Conservation (phyloP, 2,888 invertebrate genomes). For the Apotomis capreana region DNA sequence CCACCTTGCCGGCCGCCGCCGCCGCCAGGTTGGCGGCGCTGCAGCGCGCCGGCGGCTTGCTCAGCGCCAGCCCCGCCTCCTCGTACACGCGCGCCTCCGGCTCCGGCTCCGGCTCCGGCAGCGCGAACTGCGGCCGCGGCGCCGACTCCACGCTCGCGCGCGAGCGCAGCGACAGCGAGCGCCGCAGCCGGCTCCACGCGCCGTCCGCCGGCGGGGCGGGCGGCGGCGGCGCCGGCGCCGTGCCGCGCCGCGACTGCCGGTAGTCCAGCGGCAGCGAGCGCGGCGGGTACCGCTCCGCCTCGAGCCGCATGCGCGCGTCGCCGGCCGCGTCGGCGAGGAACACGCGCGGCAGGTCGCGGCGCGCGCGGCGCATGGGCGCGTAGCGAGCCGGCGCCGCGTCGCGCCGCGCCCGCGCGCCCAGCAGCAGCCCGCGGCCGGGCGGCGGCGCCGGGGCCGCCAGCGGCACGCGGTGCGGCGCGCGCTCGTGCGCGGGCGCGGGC, state of each 20-base stretch:
- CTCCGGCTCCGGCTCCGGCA: constrained; percentile 48
- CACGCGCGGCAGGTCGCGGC: constrained; percentile 40
- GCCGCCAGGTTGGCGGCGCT: constrained; percentile 46
- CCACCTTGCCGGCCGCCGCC: constrained; percentile 57
- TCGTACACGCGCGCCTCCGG: constrained; percentile 46
- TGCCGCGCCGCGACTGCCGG: constrained; percentile 48
- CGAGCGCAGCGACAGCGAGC: constrained; percentile 43
- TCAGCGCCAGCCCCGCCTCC: constrained; percentile 47
- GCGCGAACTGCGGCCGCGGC: constrained; percentile 55
- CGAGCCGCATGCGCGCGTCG: constrained; percentile 33
- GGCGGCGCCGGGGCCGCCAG: constrained; percentile 42
- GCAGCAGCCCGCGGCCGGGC: constrained; percentile 43
- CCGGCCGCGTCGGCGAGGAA: constrained; percentile 35
- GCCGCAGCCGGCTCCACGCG: constrained; percentile 47
- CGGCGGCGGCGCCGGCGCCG: constrained; percentile 45
- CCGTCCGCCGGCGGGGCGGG: constrained; percentile 43
- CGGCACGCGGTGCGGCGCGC: constrained; percentile 37
- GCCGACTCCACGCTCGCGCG: constrained; percentile 39
- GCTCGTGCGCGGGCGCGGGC: constrained; percentile 48
- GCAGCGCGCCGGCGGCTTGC: constrained; percentile 42
- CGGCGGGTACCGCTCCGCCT: constrained; percentile 47
- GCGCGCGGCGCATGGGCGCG: constrained; percentile 44
- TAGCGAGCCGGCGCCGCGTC: constrained; percentile 45
- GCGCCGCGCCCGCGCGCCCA: constrained; percentile 38
- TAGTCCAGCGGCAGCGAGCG: constrained; percentile 50